Base-by-base conservation (phyloP, 2,113 vertebrate genomes). In the Engystomops pustulosus region DNA sequence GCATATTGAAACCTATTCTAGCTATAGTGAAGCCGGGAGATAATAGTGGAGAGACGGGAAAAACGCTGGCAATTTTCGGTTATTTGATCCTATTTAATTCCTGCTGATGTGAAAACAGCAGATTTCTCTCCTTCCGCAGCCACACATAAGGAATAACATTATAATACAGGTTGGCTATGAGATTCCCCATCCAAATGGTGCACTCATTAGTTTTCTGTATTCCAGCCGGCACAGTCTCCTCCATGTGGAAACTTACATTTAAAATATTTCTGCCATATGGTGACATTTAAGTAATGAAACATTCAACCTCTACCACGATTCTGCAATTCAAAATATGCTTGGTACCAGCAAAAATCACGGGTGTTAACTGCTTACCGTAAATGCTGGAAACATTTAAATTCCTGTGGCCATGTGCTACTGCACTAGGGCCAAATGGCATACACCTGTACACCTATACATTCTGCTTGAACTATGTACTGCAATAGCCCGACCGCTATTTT, bases 221-320 rank as follows among this genome's bases (percentile, higher is more conserved):
- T 23, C 25, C 75, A 17, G 74, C 18, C 74, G 45, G 27, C 49
- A 15, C 32, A 55, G 30, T 38, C 51, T 41, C 51, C 51, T 58
- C 53, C 8, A 58, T 58, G 51, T 27, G 34, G 53, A 55, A 77
- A 58, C 34, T 38, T 58, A 2, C 6, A 78, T 23, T 78, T 38
- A 14, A 55, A 60, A 78, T 58, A 58, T 78, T 38, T 78, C 23
- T 38, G 75, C 34, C 75, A 78, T 78, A 78, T 78, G 75, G 75
- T 60, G 55, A 60, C 75, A 78, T 60, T 78, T 78, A 3, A 60
- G 51, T 38, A 25, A 60, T 58, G 8, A 78, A 78, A 78, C 25
- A 58, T 20, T 25, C 12, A 25, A 14, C 38, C 38, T 41, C 38
- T 41, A 41, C 4, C 38, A 4, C 38, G 38, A n/a, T 8, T 41